phyloP scores from a whole-genome alignment of 2,888 invertebrate genomes.

The Watsonalla binaria region DNA sequence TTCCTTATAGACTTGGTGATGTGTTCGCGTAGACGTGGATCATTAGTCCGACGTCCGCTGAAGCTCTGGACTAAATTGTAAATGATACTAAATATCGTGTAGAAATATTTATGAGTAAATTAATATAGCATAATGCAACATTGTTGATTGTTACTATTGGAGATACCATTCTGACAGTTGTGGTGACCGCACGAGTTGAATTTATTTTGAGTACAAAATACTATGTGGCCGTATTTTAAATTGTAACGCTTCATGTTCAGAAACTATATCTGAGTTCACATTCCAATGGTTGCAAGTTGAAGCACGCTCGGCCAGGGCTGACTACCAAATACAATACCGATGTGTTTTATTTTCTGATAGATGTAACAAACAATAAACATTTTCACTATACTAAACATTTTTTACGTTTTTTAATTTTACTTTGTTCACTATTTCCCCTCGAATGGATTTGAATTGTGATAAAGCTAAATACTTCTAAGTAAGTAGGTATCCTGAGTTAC shows the following conservation, averaged over 20 bases:
- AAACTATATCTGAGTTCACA: constrained; percentile 43
- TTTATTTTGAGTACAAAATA: constrained; percentile 43
- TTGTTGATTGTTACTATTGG: constrained; percentile 50
- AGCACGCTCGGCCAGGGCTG: constrained; percentile 56
- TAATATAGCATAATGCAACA: constrained; percentile 51
- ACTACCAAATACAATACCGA: constrained; percentile 65
- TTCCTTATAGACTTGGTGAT: constrained; percentile 41
- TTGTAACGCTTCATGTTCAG: constrained; percentile 32
- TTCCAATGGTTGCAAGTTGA: constrained; percentile 54
- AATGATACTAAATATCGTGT: constrained; percentile 48
- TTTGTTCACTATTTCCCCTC: background rate
- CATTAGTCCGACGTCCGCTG: constrained; percentile 34
- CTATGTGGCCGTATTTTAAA: constrained; percentile 26
- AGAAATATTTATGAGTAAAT: constrained; percentile 64
- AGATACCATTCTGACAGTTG: constrained; percentile 26
- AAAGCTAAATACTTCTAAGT: no score
- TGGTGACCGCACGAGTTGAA: constrained; percentile 30
- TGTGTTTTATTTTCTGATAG: constrained; percentile 64
- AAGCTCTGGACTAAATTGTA: constrained; percentile 50
- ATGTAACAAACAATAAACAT: constrained; percentile 51
- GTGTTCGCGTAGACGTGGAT: constrained; percentile 40
- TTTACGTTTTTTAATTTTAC: background rate
- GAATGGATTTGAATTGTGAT: no score
- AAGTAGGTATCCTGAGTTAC: no score
- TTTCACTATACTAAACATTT: constrained; percentile 31